Percentiles rank a stretch among this genome's conserved stretches.
phyloP scores from a whole-genome alignment of 1,140 invertebrate species.

The Popillia japonica region DNA sequence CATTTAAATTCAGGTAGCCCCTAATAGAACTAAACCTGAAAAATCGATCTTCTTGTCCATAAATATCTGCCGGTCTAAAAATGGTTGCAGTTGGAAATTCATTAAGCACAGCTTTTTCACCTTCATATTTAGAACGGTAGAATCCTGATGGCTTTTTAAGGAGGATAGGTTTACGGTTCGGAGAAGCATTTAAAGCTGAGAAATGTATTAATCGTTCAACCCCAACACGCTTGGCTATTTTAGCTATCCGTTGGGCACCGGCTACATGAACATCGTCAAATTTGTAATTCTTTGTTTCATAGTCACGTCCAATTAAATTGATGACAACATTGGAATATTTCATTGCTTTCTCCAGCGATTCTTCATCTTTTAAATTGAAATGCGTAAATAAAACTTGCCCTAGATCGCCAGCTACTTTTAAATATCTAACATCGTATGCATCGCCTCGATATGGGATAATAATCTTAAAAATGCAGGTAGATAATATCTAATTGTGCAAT shows the following conservation, averaged over 20 bases:
- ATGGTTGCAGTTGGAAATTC: conserved; percentile 97
- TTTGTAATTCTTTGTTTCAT: conserved; percentile 89
- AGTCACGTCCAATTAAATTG: conserved; percentile 92
- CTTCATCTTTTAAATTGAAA: conserved; percentile 86
- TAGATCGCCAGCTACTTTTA: conserved; percentile 91
- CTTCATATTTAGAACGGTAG: conserved; percentile 66
- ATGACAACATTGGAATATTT: conserved; percentile 98
- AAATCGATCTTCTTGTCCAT: conserved; percentile 89
- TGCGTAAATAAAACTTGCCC: conserved; percentile 95
- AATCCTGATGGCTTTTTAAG: conserved; percentile 62
- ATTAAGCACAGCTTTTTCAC: conserved; percentile 87
- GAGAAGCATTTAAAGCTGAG: conserved; percentile 77
- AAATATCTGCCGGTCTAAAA: conserved; percentile 89
- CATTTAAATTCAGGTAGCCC: neutral
- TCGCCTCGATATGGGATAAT: conserved; percentile 94
- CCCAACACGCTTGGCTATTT: conserved; percentile 76
- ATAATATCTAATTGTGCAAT: neutral
- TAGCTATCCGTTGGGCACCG: conserved; percentile 77
- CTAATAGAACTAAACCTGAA: conserved; percentile 63
- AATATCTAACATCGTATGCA: conserved; percentile 74
- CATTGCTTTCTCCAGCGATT: conserved; percentile 85
- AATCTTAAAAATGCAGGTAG: conserved; percentile 69
- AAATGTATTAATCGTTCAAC: conserved; percentile 88
- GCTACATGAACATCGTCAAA: conserved; percentile 84
- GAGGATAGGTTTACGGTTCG: conserved; percentile 70